Base-by-base conservation (phyloP, 37 sponge, comb jelly and placozoan genomes). In the Aphrocallistes beatrix region DNA sequence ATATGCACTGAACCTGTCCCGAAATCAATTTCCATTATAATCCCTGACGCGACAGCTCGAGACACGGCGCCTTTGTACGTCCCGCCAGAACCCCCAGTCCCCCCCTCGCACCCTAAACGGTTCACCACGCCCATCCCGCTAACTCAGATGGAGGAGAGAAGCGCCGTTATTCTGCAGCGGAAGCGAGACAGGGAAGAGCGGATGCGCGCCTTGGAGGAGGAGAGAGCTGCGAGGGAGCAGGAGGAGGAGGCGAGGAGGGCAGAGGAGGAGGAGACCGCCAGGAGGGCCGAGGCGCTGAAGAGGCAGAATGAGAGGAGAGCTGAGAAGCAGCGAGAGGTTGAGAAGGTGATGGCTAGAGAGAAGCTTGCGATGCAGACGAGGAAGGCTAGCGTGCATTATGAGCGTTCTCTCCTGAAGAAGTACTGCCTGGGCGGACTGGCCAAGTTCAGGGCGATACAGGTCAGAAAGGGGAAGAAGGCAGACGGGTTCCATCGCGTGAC, bases 61-160 rank as follows among this genome's bases (percentile, higher is more conserved):
- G 49, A 47, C 13, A 28, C 3, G 10, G 21, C 21, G 3, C 75
- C 75, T 1, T 30, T 60, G 8, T 60, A 60, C n/a, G 21, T 60
- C 10, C 75, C 75, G 28, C 75, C 75, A 3, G 75, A 60, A 3
- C 75, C 75, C 17, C 75, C 75, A 6, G 75, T 30, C 25, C 75
- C 75, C 21, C 75, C n/a, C 17, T 60, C 34, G n/a, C 75, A 60
- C 75, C 75, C 75, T 1, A 60, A 60, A 30, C 10, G n/a, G 75
- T 60, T 60, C 75, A 60, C 75, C 3, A 13, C 21, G 10, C 75
- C 75, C 34, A 19, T 60, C 75, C 75, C 75, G 34, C 21, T 60
- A 21, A 60, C 75, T 3, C 75, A 60, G 21, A 60, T 60, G 75
- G 75, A 60, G n/a, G 75, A 60, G n/a, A 60, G 75, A 30, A 60